phyloP scores from a whole-genome alignment of 2,888 invertebrate species.

The Petrophora chlorosata region DNA sequence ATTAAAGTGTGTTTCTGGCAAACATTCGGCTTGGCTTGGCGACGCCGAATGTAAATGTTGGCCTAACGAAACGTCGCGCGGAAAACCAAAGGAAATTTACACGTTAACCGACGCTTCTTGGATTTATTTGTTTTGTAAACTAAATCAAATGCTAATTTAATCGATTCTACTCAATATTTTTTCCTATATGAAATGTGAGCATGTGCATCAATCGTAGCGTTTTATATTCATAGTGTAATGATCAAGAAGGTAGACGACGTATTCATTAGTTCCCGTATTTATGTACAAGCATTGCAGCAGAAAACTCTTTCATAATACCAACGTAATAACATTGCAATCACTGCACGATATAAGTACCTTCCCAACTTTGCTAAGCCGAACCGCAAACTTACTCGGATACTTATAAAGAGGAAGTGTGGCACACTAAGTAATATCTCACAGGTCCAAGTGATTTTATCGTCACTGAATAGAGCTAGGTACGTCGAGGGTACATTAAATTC shows the following conservation, averaged over 20 bases:
- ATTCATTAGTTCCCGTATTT: no score
- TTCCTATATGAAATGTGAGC: no score
- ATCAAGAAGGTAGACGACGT: no score
- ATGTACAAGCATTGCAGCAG: no score
- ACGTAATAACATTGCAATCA: no score
- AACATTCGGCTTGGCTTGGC: conserved; percentile 57
- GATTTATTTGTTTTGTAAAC: conserved; percentile 21
- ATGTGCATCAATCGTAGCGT: no score
- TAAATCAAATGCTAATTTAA: background rate
- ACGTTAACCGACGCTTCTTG: conserved; percentile 43
- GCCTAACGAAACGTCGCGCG: conserved; percentile 67
- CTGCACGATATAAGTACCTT: background rate
- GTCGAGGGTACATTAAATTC: conserved; percentile 80
- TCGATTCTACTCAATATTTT: background rate
- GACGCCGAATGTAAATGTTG: conserved; percentile 75
- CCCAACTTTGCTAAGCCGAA: background rate
- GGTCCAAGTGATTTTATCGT: conserved; percentile 70
- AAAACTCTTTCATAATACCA: no score
- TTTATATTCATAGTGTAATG: no score
- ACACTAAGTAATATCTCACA: conserved; percentile 48
- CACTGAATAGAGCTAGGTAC: conserved; percentile 69
- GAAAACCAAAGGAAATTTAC: conserved; percentile 65
- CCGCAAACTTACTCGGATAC: conserved; percentile 1
- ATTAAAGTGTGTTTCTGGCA: conserved; percentile 75
- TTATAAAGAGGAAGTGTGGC: conserved; percentile 21